Conservation (phyloP, 2,888 invertebrate genomes). For the Rotaria macrura region DNA sequence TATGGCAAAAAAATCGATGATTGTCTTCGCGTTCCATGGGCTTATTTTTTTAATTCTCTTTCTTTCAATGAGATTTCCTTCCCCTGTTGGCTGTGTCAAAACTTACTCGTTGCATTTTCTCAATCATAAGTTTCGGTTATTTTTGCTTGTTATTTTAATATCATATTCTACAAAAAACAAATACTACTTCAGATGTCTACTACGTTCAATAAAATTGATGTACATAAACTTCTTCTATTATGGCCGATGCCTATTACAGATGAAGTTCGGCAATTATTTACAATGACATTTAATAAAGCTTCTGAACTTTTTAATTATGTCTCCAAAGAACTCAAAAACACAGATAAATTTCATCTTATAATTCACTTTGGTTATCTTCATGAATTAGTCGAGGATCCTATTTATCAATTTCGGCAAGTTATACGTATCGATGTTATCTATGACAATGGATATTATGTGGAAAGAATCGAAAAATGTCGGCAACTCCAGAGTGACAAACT, state of each 20-base stretch:
- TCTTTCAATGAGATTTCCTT: no score
- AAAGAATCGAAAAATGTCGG: neutral
- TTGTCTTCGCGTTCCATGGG: no score
- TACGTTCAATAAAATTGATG: no score
- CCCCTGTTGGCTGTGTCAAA: no score
- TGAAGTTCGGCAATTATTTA: neutral
- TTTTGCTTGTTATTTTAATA: no score
- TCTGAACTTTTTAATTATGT: neutral
- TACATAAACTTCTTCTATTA: neutral
- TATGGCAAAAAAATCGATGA: no score
- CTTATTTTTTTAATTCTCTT: no score
- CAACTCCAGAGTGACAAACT: rapidly evolving
- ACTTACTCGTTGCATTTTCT: no score
- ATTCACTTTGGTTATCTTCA: neutral
- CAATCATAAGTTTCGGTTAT: no score
- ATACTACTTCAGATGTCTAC: no score
- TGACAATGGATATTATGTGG: neutral
- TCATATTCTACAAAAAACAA: no score
- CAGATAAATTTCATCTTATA: neutral
- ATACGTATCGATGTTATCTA: neutral
- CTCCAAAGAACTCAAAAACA: neutral
- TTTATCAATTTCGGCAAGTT: neutral
- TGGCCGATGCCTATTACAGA: neutral
- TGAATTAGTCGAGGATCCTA: neutral
- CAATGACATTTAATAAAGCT: neutral